A percentile compares a stretch with the other conserved stretches of the same genome.
Evolutionary conservation across 2,888 invertebrate genomes (phyloP).

Genomic region (Clunio marinus): DNA sequence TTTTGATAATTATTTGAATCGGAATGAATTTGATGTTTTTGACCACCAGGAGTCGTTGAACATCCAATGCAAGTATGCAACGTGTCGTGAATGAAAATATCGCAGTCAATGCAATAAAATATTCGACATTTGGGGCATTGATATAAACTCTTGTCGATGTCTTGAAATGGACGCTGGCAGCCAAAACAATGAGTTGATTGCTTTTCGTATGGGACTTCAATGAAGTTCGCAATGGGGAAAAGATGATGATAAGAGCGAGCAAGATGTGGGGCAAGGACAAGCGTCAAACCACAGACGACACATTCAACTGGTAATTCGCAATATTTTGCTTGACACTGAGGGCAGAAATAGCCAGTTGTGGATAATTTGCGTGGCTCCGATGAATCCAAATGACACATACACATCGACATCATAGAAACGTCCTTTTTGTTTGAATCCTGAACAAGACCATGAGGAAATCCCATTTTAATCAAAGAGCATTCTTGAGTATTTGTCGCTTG

Average conservation of each 20-base stretch:
- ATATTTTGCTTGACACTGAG: conserved; percentile 97
- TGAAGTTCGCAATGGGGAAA: conserved; percentile 84
- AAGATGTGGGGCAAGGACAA: conserved; percentile 96
- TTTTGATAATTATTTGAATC: background rate
- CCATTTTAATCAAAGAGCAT: conserved; percentile 89
- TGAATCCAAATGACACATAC: conserved; percentile 88
- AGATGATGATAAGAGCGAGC: conserved; percentile 97
- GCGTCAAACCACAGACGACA: conserved; percentile 87
- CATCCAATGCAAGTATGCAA: conserved; percentile 97
- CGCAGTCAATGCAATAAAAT: conserved; percentile 91
- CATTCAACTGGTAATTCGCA: conserved; percentile 98
- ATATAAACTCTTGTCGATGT: conserved; percentile 54
- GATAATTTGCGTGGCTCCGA: conserved; percentile 62
- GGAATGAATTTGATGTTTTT: background rate
- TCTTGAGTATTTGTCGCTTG: conserved; percentile 68
- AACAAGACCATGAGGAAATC: conserved; percentile 78
- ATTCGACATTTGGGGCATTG: conserved; percentile 74
- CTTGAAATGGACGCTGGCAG: conserved; percentile 58
- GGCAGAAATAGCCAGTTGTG: conserved; percentile 79
- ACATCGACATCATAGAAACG: conserved; percentile 74
- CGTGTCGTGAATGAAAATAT: conserved; percentile 87
- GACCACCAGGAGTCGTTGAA: conserved; percentile 56
- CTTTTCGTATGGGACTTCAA: conserved; percentile 63
- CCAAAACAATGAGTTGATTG: conserved; percentile 64
- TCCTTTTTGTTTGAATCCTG: conserved; percentile 56